These are phyloP conservation scores for Steinernema carpocapsae DNA, from an alignment of 2,888 invertebrate genomes.

Conservation along the genomic window DNA sequence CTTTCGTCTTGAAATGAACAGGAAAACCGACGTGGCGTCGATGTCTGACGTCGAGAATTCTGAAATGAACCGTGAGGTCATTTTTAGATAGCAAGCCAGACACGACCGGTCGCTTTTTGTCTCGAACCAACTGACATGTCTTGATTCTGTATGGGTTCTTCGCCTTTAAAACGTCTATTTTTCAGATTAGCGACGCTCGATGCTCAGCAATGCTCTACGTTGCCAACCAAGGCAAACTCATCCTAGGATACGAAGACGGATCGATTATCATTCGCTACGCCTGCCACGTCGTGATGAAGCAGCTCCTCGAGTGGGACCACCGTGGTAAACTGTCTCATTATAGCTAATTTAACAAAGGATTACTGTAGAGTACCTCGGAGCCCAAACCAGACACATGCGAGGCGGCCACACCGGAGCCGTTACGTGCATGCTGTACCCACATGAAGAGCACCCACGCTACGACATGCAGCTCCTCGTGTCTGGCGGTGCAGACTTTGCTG, in stretches of 20 bases:
- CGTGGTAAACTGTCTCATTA: neutral
- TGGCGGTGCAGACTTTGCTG: slow-evolving; percentile 96
- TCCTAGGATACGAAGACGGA: slow-evolving; percentile 93
- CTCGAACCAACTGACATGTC: too few species aligned
- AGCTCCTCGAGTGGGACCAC: slow-evolving; percentile 75
- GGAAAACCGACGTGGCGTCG: too few species aligned
- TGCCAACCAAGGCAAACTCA: slow-evolving; percentile 87
- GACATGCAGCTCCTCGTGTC: slow-evolving; percentile 69
- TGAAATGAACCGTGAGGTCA: too few species aligned
- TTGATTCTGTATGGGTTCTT: too few species aligned
- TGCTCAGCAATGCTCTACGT: slow-evolving; percentile 81
- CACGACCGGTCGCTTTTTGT: too few species aligned
- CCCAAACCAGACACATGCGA: slow-evolving; percentile 72
- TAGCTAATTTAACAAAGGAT: too few species aligned
- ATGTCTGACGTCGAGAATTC: too few species aligned
- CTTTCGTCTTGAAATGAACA: too few species aligned
- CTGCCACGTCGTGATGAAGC: slow-evolving; percentile 90
- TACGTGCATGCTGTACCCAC: slow-evolving; percentile 91
- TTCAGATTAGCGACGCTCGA: slow-evolving; percentile 43
- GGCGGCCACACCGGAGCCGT: slow-evolving; percentile 90
- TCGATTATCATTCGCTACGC: slow-evolving; percentile 93
- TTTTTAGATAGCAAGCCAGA: too few species aligned
- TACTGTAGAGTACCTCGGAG: slow-evolving; percentile 10
- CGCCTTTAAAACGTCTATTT: too few species aligned
- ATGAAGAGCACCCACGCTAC: slow-evolving; percentile 80